A percentile compares a stretch with the other conserved stretches of the same genome.
Conservation (phyloP, 1,140 invertebrate species). For the Bombus affinis region DNA sequence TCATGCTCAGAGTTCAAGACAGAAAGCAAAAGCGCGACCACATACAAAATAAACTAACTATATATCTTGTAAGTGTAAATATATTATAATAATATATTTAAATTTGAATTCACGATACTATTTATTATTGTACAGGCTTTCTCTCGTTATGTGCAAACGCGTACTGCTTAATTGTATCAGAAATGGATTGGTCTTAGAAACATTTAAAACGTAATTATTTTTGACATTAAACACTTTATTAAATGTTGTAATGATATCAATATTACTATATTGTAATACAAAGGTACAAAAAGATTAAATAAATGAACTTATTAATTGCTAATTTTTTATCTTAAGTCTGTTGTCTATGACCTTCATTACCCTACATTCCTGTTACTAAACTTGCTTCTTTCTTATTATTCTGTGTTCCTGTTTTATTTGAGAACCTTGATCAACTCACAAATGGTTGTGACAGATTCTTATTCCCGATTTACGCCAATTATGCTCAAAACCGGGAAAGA, state of each 20-base stretch:
- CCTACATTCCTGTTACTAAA: neutral
- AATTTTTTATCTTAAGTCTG: neutral
- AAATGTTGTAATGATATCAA: neutral
- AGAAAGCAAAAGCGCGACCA: constrained; percentile 75
- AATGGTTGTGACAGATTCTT: neutral
- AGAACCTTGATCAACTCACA: neutral
- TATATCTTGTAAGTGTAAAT: constrained; percentile 15
- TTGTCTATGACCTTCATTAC: neutral
- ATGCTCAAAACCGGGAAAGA: neutral
- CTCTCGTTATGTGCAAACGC: neutral
- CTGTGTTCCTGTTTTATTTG: neutral
- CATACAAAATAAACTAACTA: constrained; percentile 58
- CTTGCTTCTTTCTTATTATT: neutral
- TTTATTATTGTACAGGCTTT: neutral
- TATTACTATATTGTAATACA: constrained; percentile 24
- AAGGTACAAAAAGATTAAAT: neutral
- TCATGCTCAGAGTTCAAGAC: constrained; percentile 75
- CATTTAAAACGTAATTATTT: constrained; percentile 27
- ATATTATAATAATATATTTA: constrained; percentile 43
- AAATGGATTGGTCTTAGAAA: neutral
- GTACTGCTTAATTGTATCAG: neutral
- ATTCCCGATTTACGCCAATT: neutral
- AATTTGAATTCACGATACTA: neutral
- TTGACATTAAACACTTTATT: constrained; percentile 25
- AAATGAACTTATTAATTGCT: neutral